Conservation (phyloP, 2,113 vertebrate species). For the Marmota monax region DNA sequence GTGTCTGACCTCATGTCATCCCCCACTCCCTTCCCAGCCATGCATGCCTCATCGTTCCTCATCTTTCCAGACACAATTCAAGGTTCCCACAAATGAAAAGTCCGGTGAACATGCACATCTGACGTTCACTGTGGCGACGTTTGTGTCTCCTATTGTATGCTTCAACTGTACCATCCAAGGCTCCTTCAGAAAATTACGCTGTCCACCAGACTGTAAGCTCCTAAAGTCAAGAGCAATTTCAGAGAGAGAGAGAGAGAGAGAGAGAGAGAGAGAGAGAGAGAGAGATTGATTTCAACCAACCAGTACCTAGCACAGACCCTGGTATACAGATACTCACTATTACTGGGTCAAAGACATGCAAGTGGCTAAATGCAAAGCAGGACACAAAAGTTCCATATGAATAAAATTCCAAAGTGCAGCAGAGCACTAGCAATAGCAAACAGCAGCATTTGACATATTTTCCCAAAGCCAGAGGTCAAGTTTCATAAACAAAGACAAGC, state of each 20-base stretch:
- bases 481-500: background rate
- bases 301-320: background rate
- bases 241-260: no score
- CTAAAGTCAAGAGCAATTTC: background rate
- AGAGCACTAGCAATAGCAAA: background rate
- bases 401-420: background rate
- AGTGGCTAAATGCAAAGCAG: background rate
- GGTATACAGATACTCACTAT: background rate
- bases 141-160: background rate
- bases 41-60: background rate
- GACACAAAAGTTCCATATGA: background rate
- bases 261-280: no score
- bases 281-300: background rate
- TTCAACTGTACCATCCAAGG: background rate
- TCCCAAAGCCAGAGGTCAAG: background rate
- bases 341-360: background rate
- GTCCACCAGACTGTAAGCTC: background rate
- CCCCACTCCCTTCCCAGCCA: background rate
- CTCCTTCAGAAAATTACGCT: background rate
- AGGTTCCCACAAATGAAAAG: background rate
- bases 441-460: background rate
- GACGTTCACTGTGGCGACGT: rapidly evolving
- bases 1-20: background rate
- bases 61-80: background rate
- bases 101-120: background rate